These are phyloP conservation scores for Amblyornis subalaris DNA, from an alignment of 2,113 vertebrate genomes.

Conservation along the genomic window DNA sequence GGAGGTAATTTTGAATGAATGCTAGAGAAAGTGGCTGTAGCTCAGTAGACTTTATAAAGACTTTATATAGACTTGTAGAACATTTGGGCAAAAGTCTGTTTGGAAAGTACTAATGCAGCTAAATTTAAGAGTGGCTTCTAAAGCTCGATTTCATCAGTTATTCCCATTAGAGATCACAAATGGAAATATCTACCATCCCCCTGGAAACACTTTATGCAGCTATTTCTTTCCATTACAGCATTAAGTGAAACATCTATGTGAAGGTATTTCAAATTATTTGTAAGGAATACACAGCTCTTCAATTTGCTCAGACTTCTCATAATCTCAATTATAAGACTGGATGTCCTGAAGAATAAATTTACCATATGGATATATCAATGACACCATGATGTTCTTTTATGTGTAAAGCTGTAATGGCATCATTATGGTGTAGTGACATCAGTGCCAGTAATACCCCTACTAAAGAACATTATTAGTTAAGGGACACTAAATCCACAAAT, in stretches of 20 bases:
- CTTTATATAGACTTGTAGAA: too few species aligned
- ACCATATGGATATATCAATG: neutral
- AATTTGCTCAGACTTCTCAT: neutral
- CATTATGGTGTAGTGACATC: neutral
- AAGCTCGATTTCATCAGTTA: neutral
- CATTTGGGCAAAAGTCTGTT: neutral
- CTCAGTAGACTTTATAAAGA: neutral
- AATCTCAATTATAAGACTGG: neutral
- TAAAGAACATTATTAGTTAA: neutral
- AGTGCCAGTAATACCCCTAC: neutral
- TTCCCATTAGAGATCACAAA: neutral
- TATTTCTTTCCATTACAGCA: neutral
- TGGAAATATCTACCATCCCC: neutral
- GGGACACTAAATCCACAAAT: neutral
- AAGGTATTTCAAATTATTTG: neutral
- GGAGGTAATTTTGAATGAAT: neutral
- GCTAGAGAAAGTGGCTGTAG: neutral
- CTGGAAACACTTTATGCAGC: neutral
- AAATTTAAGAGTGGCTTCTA: neutral
- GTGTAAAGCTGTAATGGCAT: neutral
- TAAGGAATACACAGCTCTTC: neutral
- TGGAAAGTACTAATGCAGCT: constrained; percentile 11
- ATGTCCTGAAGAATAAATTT: neutral
- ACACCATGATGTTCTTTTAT: neutral
- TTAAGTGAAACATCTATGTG: neutral